phyloP scores from a whole-genome alignment of 2,888 invertebrate species.

The Gymnosoma rotundatum region DNA sequence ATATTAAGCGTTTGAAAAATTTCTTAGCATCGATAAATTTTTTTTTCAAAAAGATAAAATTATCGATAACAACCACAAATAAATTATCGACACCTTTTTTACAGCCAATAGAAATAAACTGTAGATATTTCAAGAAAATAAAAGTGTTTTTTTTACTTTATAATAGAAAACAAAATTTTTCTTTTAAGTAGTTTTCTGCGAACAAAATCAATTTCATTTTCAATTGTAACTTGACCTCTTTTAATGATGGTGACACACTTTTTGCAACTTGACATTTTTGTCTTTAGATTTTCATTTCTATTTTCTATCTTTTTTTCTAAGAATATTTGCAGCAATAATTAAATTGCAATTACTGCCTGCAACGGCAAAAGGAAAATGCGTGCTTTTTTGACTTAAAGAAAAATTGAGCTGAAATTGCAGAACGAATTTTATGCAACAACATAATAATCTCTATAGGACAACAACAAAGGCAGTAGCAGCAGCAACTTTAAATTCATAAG shows the following conservation, averaged over 20 bases:
- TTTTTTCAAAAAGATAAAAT: neutral
- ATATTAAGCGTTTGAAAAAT: no score
- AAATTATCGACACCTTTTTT: neutral
- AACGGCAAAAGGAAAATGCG: slow-evolving; percentile 40
- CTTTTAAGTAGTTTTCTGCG: no score
- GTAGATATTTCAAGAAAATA: no score
- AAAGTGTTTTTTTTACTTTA: no score
- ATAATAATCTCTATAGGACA: slow-evolving; percentile 28
- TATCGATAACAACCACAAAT: neutral
- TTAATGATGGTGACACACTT: slow-evolving; percentile 28
- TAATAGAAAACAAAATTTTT: no score
- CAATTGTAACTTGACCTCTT: slow-evolving; percentile 46
- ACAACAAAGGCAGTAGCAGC: slow-evolving; percentile 18
- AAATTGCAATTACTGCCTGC: slow-evolving; percentile 63
- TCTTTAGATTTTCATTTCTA: slow-evolving; percentile 1
- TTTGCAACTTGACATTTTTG: neutral
- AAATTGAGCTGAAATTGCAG: slow-evolving; percentile 1
- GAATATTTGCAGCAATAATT: slow-evolving; percentile 53
- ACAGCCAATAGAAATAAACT: no score
- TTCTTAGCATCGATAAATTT: no score
- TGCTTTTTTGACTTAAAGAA: slow-evolving; percentile 25
- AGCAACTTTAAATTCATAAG: slow-evolving; percentile 13
- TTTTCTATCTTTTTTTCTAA: slow-evolving; percentile 2
- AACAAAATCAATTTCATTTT: slow-evolving; percentile 34
- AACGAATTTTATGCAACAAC: slow-evolving; percentile 38